Percentiles rank a stretch among this genome's conserved stretches.
Evolutionary conservation across 2,113 vertebrate species (phyloP).

Genomic region (Myodes glareolus): DNA sequence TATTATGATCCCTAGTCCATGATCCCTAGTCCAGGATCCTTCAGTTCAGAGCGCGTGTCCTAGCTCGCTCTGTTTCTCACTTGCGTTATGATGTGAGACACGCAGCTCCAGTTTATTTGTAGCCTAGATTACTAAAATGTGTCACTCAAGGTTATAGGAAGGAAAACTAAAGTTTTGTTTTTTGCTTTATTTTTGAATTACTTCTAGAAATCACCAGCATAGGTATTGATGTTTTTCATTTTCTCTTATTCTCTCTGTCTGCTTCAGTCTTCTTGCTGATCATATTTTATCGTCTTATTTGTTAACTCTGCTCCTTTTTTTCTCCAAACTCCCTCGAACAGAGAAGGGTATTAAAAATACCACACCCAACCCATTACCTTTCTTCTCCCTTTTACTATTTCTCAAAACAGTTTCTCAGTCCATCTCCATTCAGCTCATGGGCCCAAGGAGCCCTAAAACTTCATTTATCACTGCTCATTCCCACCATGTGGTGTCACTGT

Average conservation of each 20-base stretch:
- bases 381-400: not conserved
- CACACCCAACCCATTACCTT: not conserved
- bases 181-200: not conserved
- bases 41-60: not conserved
- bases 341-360: not conserved
- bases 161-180: not conserved
- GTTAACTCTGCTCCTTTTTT: not conserved
- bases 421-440: not conserved
- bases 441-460: not conserved
- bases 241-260: not conserved
- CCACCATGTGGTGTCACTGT: slow-evolving; percentile 44
- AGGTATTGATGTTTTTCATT: not conserved
- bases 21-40: not conserved
- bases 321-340: not conserved
- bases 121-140: not conserved
- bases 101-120: not conserved
- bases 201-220: not conserved
- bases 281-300: not conserved
- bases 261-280: not conserved
- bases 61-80: not conserved
- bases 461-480: not conserved
- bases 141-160: not conserved
- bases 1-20: not conserved
- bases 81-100: not conserved
- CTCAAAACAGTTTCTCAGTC: not conserved